Conservation (phyloP, 2,888 invertebrate genomes). For the Tipula vernalis region DNA sequence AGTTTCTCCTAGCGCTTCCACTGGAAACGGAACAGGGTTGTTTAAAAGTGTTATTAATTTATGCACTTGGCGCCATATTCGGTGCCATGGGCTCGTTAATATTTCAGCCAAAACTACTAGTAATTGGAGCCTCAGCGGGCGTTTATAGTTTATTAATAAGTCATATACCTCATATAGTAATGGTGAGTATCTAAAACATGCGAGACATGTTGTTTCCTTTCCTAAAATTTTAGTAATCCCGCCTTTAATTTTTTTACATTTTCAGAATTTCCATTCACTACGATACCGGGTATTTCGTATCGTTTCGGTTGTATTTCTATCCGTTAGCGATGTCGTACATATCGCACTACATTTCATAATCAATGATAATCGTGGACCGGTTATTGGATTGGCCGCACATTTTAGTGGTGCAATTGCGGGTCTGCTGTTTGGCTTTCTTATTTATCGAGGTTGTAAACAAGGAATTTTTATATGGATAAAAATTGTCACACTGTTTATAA, state of each 20-base stretch:
- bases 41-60: constrained; percentile 54
- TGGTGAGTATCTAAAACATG: constrained; percentile 36
- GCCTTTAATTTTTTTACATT: background rate
- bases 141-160: constrained; percentile 81
- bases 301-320: constrained; percentile 47
- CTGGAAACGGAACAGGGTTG: constrained; percentile 63
- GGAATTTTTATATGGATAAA: background rate
- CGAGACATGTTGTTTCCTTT: background rate
- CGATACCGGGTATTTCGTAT: constrained; percentile 40
- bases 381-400: constrained; percentile 60
- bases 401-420: constrained; percentile 55
- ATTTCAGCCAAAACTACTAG: constrained; percentile 57
- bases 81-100: constrained; percentile 65
- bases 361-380: constrained; percentile 34
- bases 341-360: constrained; percentile 37
- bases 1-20: constrained; percentile 39
- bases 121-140: constrained; percentile 84
- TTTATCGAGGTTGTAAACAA: constrained; percentile 36
- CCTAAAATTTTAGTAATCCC: background rate
- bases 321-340: constrained; percentile 44
- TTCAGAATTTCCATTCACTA: constrained; percentile 36
- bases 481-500: background rate
- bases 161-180: constrained; percentile 69
- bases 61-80: constrained; percentile 60
- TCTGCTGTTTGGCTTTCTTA: constrained; percentile 46